Evolutionary conservation across 2,888 invertebrate genomes (phyloP).

Genomic region (Branchipolynoe longqiensis): DNA sequence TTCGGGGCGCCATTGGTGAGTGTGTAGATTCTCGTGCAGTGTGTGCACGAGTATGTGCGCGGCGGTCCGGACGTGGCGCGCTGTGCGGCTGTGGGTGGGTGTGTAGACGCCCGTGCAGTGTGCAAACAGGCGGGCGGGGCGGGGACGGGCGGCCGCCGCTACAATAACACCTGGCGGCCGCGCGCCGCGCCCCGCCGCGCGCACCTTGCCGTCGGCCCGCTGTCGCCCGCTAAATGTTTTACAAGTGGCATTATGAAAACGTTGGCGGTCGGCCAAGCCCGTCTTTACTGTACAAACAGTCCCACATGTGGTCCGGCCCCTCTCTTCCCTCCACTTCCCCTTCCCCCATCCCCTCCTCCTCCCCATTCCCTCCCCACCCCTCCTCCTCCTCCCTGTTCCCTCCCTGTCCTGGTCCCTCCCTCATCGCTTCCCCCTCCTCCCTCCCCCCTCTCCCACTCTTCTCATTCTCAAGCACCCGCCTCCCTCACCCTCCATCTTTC

Average conservation of each 20-base stretch:
- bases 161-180: conserved; percentile 36
- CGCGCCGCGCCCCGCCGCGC: neutral
- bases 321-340: neutral
- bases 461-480: neutral
- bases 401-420: too few relatives aligned
- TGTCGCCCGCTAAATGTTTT: conserved; percentile 38
- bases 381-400: too few relatives aligned
- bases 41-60: too few relatives aligned
- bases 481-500: neutral
- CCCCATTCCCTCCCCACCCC: neutral
- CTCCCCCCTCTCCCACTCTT: neutral
- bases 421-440: neutral
- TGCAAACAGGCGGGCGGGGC: conserved; percentile 19
- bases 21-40: too few relatives aligned
- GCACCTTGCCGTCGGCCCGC: conserved; percentile 32
- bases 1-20: too few relatives aligned
- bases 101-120: conserved; percentile 11
- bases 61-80: neutral
- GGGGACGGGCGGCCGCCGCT: conserved; percentile 4
- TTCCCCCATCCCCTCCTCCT: neutral
- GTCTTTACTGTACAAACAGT: conserved; percentile 42
- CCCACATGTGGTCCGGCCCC: neutral
- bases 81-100: too few relatives aligned
- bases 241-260: conserved; percentile 49
- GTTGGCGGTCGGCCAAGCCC: conserved; percentile 20